Evolutionary conservation across 2,113 vertebrate species (phyloP), one percentile per base, ranked within the genome.

Genomic region (Pelecanus crispus): DNA sequence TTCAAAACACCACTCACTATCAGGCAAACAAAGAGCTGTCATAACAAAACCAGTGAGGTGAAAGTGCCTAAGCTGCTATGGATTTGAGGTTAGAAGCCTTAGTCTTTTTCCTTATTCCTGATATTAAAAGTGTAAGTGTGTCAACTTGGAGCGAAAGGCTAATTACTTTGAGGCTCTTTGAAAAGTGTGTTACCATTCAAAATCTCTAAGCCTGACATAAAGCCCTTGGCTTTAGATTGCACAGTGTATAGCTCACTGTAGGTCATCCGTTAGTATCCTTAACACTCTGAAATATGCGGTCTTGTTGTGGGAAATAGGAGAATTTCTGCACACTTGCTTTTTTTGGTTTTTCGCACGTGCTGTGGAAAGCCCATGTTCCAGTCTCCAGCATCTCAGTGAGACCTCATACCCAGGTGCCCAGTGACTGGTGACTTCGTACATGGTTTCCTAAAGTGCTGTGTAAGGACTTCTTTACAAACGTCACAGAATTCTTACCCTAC

Each of bases 11-110:
- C 83, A 61, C 89, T 94, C 84, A 25, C 89, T 93, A 93, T 92
- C 93, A 94, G 92, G 90, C 88, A 94, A 97, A 96, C 90, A 95
- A 96, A 94, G 93, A 95, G 89, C 93, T 95, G 93, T 96, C 92
- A 93, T 91, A 97, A 96, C 92, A 96, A 95, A 96, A 96, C 93
- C 81, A 36, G 89, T 0, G 84, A 92, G 93, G 94, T 95, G 91
- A 95, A 95, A 95, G 82, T 81, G 81, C 56, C 79, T 93, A 86
- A 94, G 75, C 75, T 94, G 91, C 92, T 81, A 42, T 82, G 79
- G 91, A 82, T 92, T 94, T 97, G 75, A 95, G 94, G 90, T 88
- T 95, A 87, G 92, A 92, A 94, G 81, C 81, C 75, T 66, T 59
- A 77, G 83, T 92, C 88, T 94, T 95, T 86, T 91, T 86, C 71